Evolutionary conservation across 92 coral and sea anemone species (phyloP).

Genomic region (Epizoanthus ramosus): DNA sequence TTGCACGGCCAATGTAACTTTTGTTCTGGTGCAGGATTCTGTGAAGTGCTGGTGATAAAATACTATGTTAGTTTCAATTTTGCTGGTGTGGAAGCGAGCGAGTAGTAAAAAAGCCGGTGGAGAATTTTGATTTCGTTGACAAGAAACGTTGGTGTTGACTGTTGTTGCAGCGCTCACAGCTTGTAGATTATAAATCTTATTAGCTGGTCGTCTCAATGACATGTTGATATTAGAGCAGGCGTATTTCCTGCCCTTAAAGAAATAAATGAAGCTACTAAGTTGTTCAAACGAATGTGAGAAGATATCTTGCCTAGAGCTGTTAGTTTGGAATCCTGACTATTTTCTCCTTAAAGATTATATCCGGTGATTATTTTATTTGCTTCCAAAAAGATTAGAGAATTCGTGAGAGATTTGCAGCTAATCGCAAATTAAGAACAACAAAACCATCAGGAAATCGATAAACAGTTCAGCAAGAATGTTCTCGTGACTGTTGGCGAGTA

Average conservation of each 20-base stretch:
- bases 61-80: neutral
- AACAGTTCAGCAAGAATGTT: neutral
- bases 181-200: neutral
- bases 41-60: neutral
- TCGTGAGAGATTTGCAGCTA: slow-evolving; percentile 1
- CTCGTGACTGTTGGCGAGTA: neutral
- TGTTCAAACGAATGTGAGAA: neutral
- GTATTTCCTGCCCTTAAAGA: slow-evolving; percentile 9
- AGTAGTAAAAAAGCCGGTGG: neutral
- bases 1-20: slow-evolving; percentile 5
- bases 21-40: slow-evolving; percentile 29
- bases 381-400: neutral
- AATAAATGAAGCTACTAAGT: neutral
- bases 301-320: neutral
- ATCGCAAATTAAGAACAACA: slow-evolving; percentile 7
- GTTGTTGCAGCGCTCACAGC: slow-evolving; percentile 1
- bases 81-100: neutral
- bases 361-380: slow-evolving; percentile 2
- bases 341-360: neutral
- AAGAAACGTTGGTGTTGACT: neutral
- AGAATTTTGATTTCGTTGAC: neutral
- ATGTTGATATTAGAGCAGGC: slow-evolving; percentile 5
- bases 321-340: neutral
- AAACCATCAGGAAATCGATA: slow-evolving; percentile 3
- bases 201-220: slow-evolving; percentile 13